Base-by-base conservation (phyloP, 2,888 invertebrate species). In the Athalia rosae region DNA sequence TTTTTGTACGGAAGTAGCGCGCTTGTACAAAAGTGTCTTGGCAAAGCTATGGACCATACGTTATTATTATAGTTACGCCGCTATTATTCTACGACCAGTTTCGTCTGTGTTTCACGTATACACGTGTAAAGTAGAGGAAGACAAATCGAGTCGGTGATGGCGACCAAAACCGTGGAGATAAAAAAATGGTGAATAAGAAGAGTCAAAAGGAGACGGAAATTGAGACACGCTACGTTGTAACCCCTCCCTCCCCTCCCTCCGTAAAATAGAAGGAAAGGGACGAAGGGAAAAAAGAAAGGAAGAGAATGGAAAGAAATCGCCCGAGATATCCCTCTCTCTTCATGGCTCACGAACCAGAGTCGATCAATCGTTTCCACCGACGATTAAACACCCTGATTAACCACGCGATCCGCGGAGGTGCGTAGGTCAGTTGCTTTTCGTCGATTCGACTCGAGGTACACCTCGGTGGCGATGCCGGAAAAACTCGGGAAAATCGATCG, bases 1-100 rank as follows among this genome's bases (percentile, higher is more conserved):
- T 11, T 67, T 58, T 43, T 53, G 4, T 45, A 56, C 56, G 71
- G 71, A 71, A 58, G 71, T 71, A 58, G 3, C 48, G 45, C 74
- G 59, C 74, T 74, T 74, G 48, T 74, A 74, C 50, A 4, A 47
- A 83, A 85, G 86, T 84, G 81, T 84, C 82, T 81, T 83, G 85
- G 83, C 84, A 83, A 85, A 85, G 84, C 86, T 71, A 28, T 82
- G 83, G 81, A 86, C 84, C 84, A 86, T 87, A 85, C 87, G 85
- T 86, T 87, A 87, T 88, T 85, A 85, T 74, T 15, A 53, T 62
- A 63, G 50, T 76, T 63, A 63, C 63, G 15, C 28, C 62, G 62
- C 76, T 50, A 62, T 76, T 76, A 64, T 76, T 76, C 47, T 63
- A n/a, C 53, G 28, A 28, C 28, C 28, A 28, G 28, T 28, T 28